These are phyloP conservation scores for Tetragonula carbonaria DNA, from an alignment of 2,888 invertebrate genomes.

Conservation along the genomic window DNA sequence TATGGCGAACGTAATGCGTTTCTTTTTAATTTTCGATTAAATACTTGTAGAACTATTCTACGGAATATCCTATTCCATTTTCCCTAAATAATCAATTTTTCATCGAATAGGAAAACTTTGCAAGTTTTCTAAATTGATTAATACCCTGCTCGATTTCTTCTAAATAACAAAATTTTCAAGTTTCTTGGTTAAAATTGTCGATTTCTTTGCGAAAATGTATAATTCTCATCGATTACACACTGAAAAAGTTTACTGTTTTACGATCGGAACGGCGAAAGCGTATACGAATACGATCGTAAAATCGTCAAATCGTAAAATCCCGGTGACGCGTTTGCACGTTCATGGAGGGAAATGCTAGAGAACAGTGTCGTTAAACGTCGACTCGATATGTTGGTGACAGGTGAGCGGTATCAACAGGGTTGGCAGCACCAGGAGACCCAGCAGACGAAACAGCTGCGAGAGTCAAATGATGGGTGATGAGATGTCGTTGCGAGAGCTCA, in stretches of 20 bases:
- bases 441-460: slow-evolving; percentile 85
- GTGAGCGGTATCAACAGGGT: slow-evolving; percentile 79
- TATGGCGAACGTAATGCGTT: too few species aligned
- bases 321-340: background rate
- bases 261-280: background rate
- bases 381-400: slow-evolving; percentile 61
- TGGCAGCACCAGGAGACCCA: slow-evolving; percentile 80
- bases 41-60: too few species aligned
- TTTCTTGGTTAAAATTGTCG: too few species aligned
- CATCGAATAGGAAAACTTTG: too few species aligned
- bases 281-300: background rate
- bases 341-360: background rate
- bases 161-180: too few species aligned
- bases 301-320: background rate
- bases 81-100: too few species aligned
- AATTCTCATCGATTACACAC: too few species aligned
- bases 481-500: slow-evolving; percentile 82
- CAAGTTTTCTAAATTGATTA: too few species aligned
- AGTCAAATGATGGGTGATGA: slow-evolving; percentile 83
- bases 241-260: background rate
- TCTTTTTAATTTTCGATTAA: too few species aligned
- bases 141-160: too few species aligned
- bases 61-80: too few species aligned
- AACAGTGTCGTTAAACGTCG: slow-evolving; percentile 38
- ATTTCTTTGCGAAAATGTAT: too few species aligned